These are phyloP conservation scores for Plebejus anna DNA, from an alignment of 2,888 invertebrate genomes.

Conservation along the genomic window DNA sequence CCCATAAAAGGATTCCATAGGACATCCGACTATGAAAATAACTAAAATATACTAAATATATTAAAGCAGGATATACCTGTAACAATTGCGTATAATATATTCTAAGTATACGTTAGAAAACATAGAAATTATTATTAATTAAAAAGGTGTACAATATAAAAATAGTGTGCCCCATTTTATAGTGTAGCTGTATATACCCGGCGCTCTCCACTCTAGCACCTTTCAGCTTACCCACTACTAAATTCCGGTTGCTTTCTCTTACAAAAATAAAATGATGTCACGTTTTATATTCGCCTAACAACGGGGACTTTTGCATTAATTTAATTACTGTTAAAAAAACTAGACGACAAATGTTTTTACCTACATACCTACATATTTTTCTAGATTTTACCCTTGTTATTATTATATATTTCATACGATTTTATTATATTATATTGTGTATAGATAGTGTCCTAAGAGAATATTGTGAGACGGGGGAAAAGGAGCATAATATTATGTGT, in stretches of 20 bases:
- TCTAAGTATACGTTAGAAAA: not conserved
- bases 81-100: not conserved
- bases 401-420: too few relatives aligned
- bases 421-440: too few relatives aligned
- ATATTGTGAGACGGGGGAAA: too few relatives aligned
- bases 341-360: constrained; percentile 9
- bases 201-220: constrained; percentile 55
- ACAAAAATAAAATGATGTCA: constrained; percentile 43
- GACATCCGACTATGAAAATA: too few relatives aligned
- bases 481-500: not conserved
- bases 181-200: constrained; percentile 53
- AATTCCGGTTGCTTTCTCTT: constrained; percentile 43
- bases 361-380: too few relatives aligned
- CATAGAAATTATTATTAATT: constrained; percentile 3
- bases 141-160: constrained; percentile 33
- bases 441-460: too few relatives aligned
- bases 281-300: constrained; percentile 38
- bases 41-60: too few relatives aligned
- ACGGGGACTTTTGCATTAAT: constrained; percentile 22
- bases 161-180: constrained; percentile 37
- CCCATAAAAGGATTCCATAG: too few relatives aligned
- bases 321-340: not conserved
- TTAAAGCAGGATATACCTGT: too few relatives aligned
- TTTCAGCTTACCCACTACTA: constrained; percentile 54
- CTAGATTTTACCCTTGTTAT: not conserved